Conservation (phyloP, 2,797 vertebrate genomes). For the Gallirallus australis region DNA sequence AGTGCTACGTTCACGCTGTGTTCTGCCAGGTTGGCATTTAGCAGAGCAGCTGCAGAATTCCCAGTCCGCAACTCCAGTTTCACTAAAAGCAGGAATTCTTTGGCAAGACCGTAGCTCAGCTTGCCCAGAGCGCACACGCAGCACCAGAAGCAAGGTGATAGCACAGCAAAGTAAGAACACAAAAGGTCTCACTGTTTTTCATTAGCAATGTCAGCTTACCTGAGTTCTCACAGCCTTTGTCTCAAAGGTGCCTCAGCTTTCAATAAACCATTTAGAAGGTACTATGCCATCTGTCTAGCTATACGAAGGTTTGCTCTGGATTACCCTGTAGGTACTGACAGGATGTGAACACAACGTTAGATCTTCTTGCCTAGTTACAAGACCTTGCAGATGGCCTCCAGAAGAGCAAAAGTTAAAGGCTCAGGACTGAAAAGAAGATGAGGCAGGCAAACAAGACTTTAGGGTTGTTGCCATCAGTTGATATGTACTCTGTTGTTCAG, state of each 20-base stretch:
- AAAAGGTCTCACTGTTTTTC: not conserved
- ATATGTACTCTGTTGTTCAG: not conserved
- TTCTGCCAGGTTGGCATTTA: not conserved
- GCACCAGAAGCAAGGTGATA: not conserved
- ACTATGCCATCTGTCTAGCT: not conserved
- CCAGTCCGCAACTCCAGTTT: not conserved
- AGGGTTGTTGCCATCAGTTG: not conserved
- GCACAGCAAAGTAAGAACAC: not conserved
- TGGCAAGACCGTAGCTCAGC: not conserved
- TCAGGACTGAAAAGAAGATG: not conserved
- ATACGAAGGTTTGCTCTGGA: not conserved
- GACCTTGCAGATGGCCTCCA: slow-evolving; percentile 5
- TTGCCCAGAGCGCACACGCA: accelerated
- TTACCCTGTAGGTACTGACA: not conserved
- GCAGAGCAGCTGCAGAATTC: slow-evolving; percentile 3
- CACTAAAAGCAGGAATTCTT: not conserved
- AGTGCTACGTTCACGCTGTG: not conserved
- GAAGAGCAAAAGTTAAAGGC: not conserved
- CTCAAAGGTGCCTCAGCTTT: not conserved
- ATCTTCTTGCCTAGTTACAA: slow-evolving; percentile 7
- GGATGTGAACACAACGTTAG: not conserved
- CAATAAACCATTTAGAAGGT: not conserved
- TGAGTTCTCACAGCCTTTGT: not conserved
- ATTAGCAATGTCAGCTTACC: not conserved
- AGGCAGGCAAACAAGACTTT: not conserved